Conservation (phyloP, 2,888 invertebrate genomes). For the Nipponacmea schrenckii region DNA sequence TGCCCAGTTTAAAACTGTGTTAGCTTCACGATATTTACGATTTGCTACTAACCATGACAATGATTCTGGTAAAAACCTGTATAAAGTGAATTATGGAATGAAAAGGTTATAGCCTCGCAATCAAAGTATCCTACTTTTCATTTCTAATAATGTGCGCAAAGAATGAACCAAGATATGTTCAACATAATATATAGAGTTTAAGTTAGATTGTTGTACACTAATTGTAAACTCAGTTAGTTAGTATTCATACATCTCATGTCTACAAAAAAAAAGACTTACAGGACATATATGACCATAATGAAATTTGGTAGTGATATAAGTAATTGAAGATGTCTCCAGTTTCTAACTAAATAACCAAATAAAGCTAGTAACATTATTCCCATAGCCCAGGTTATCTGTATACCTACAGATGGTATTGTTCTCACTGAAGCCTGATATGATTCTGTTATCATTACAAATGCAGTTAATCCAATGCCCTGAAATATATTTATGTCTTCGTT, state of each 20-base stretch:
- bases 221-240: too few relatives aligned
- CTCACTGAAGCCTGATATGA: conserved; percentile 46
- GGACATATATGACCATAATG: conserved; percentile 42
- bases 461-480: conserved; percentile 51
- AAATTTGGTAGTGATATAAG: conserved; percentile 51
- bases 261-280: conserved; percentile 33
- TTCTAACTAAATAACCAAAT: conserved; percentile 47
- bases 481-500: too few relatives aligned
- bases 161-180: too few relatives aligned
- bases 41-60: conserved; percentile 54
- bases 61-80: conserved; percentile 56
- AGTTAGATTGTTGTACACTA: too few relatives aligned
- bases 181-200: too few relatives aligned
- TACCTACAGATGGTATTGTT: conserved; percentile 48
- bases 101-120: too few relatives aligned
- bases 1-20: conserved; percentile 36
- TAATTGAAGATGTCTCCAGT: conserved; percentile 54
- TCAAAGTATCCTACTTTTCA: too few relatives aligned
- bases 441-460: conserved; percentile 55
- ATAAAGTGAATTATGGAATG: background rate
- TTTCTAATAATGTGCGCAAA: too few relatives aligned
- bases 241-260: too few relatives aligned
- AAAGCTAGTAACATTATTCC: conserved; percentile 51
- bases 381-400: conserved; percentile 52
- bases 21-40: conserved; percentile 34